Base-by-base conservation (phyloP, 1,140 invertebrate genomes). In the Drosophila elegans region DNA sequence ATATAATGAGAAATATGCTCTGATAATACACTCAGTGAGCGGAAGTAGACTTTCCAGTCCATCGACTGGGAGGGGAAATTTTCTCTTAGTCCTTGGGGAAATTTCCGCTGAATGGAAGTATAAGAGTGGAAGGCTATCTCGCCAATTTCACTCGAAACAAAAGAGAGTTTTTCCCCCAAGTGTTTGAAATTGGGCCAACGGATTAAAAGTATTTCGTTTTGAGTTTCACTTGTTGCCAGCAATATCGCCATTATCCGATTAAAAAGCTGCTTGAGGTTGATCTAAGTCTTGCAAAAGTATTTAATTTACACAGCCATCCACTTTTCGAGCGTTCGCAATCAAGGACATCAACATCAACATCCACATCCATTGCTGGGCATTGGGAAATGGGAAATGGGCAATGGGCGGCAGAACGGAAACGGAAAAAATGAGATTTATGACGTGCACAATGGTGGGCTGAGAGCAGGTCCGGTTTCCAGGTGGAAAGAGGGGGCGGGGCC, bases 341-440 rank as follows among this genome's bases (percentile, higher is more conserved):
- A 62, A 56, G 67, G 36, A 56, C 54, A 21, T 21, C 16, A 21
- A 21, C 16, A 21, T 21, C 16, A 21, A 21, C 16, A 21, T 21
- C 16, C 16, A 21, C 16, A 32, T 32, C 29, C 29, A 51, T 55
- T 46, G 45, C 13, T 39, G 71, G 63, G 51, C 83, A 21, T 21
- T 21, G 16, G 16, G 16, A 21, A 21, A 21, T 21, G 16, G 16
- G 16, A 21, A 21, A 21, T 21, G 16, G 57, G 48, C 81, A 79
- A 45, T 88, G 82, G 64, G 73, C 68, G 63, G 48, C 55, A 45
- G 41, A 73, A 74, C 84, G 84, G 84, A 88, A 88, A 66, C 84
- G 84, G 84, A 89, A 88, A 72, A 88, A 88, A 88, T 84, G 84
- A 88, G 84, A 88, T 88, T 88, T 88, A 88, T 88, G 84, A 88